Evolutionary conservation across 2,888 invertebrate species (phyloP), one percentile per base, ranked within the genome.

Genomic region (Gibbula magus): DNA sequence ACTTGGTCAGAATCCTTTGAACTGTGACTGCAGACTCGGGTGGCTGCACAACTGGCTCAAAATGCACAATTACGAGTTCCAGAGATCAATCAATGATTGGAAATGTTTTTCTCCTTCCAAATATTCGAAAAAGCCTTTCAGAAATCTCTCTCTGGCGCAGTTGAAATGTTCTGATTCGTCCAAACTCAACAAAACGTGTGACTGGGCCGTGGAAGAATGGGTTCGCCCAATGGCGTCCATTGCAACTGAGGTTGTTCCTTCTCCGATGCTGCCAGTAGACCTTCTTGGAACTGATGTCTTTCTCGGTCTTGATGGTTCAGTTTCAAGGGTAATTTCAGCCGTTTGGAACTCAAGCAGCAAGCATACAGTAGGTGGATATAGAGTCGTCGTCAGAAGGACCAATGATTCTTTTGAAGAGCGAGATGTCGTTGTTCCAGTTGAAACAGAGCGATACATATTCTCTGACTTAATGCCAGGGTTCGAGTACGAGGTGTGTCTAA

Each of bases 41-140:
- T 84, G 84, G 84, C 76, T 84, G 18, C 76, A 80, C 66, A 67
- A 80, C 73, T 84, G 84, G 84, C 29, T 82, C 20, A 77, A 79
- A 53, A 74, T 78, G 75, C 79, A 80, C 22, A 45, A 79, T 67
- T 45, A 56, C 4, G 79, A 75, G 32, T 79, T 79, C 67, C 77
- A 81, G 10, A 45, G 77, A 18, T 70, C 77, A n/a, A 35, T 53
- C 4, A 61, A 80, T 18, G 80, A 82, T 45, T 82, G 82, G 82
- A 75, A 66, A n/a, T 82, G 82, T 29, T 52, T 32, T 3, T 67
- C 56, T n/a, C 82, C 82, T 25, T 20, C 29, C 3, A n/a, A n/a
- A 16, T 32, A 67, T 20, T 29, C 29, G 2, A 45, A 73, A 25
- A 79, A 78, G 32, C 76, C 73, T 7, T 82, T 82, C 70, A 61